Evolutionary conservation across 2,113 vertebrate genomes (phyloP).

Genomic region (Muscicapa adusta): DNA sequence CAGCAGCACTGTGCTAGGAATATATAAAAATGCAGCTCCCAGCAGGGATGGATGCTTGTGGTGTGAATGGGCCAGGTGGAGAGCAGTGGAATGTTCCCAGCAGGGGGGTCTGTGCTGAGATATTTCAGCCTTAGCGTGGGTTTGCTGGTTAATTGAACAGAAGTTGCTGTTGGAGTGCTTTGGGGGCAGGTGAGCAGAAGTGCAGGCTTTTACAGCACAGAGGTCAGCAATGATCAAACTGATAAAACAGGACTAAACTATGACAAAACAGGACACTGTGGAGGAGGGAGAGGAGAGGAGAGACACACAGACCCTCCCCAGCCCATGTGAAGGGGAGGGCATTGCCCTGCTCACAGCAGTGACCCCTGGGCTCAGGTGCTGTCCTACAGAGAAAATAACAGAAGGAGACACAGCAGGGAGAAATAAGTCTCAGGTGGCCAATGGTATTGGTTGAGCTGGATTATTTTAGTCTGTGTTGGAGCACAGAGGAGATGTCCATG

Average conservation of each 20-base stretch:
- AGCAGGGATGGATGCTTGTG: neutral
- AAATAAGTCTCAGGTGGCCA: neutral
- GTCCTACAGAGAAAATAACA: neutral
- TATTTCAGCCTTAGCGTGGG: neutral
- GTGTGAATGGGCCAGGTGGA: neutral
- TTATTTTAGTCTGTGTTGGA: neutral
- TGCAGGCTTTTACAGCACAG: neutral
- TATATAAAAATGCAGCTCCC: neutral
- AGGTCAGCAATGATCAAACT: neutral
- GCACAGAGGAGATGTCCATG: neutral
- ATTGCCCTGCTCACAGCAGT: neutral
- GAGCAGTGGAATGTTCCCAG: neutral
- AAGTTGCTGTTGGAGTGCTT: neutral
- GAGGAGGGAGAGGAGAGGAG: neutral
- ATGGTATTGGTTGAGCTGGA: neutral
- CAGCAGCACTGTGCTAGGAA: neutral
- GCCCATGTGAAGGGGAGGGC: neutral
- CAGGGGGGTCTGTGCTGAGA: neutral
- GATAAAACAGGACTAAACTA: neutral
- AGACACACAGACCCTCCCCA: neutral
- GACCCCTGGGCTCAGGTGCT: neutral
- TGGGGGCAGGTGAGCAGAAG: neutral
- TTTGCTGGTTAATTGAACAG: neutral
- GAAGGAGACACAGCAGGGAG: neutral
- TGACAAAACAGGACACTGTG: neutral